Conservation (phyloP, 2,888 invertebrate genomes). For the Arrhopalites spinosus region DNA sequence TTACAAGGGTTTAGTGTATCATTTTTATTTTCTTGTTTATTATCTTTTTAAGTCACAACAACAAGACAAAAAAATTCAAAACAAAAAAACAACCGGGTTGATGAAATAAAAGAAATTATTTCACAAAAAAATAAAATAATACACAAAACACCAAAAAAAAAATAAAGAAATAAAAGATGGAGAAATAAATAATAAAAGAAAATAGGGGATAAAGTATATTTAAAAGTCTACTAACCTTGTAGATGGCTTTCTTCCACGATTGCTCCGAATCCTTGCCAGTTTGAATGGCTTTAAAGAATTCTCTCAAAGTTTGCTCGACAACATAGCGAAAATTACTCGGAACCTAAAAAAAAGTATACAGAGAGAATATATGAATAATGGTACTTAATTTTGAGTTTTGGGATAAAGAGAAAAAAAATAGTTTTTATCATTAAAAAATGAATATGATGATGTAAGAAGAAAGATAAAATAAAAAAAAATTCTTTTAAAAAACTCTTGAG, state of each 20-base stretch:
- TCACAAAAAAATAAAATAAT: neutral
- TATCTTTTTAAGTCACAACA: neutral
- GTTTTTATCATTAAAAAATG: neutral
- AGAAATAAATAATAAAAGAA: neutral
- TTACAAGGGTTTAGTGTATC: neutral
- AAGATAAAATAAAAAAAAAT: neutral
- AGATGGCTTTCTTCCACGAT: conserved; percentile 99
- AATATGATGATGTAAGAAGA: neutral
- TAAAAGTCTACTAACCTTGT: conserved; percentile 67
- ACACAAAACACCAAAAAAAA: conserved; percentile 5
- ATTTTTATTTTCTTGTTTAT: neutral
- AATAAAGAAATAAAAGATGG: conserved; percentile 8
- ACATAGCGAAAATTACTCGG: conserved; percentile 96
- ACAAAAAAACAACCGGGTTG: too few relatives aligned
- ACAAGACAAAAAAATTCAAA: neutral
- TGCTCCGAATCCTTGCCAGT: conserved; percentile 96
- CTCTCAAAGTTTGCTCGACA: conserved; percentile 94
- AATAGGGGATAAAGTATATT: neutral
- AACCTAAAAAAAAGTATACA: conserved; percentile 69
- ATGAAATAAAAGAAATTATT: neutral
- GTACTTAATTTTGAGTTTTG: neutral
- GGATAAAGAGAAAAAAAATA: neutral
- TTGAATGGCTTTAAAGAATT: conserved; percentile 98
- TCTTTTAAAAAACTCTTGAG: neutral
- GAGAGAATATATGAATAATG: too few relatives aligned